phyloP scores from a whole-genome alignment of 2,888 invertebrate genomes.

The Papilio demoleus region DNA sequence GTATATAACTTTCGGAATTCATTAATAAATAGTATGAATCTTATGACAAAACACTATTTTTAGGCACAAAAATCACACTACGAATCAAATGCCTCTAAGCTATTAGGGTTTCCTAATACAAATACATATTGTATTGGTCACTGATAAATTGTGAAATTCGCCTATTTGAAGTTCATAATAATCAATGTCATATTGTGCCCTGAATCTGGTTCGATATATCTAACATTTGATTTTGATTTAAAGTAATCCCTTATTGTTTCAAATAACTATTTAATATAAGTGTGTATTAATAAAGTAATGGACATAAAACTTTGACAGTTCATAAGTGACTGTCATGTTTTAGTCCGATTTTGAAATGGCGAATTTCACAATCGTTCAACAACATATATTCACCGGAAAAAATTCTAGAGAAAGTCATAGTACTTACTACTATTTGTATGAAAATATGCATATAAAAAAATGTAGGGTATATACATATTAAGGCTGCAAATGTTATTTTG shows the following conservation, averaged over 20 bases:
- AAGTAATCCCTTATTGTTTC: too few relatives aligned
- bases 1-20: neutral
- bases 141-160: neutral
- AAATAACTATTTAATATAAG: too few relatives aligned
- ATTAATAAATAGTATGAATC: neutral
- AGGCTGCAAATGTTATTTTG: neutral
- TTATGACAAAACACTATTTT: neutral
- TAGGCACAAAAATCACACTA: slow-evolving; percentile 1
- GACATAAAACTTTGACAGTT: too few relatives aligned
- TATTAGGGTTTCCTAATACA: neutral
- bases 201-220: too few relatives aligned
- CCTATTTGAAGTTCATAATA: neutral
- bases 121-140: neutral
- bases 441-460: neutral
- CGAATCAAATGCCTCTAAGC: neutral
- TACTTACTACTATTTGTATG: neutral
- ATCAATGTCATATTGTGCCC: neutral
- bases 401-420: neutral
- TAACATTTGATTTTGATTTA: too few relatives aligned
- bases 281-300: too few relatives aligned
- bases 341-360: neutral
- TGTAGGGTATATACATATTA: neutral
- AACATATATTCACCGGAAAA: neutral
- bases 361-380: neutral
- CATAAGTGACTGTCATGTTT: neutral